phyloP scores from a whole-genome alignment of 2,797 vertebrate species.

The Muscicapa striata region DNA sequence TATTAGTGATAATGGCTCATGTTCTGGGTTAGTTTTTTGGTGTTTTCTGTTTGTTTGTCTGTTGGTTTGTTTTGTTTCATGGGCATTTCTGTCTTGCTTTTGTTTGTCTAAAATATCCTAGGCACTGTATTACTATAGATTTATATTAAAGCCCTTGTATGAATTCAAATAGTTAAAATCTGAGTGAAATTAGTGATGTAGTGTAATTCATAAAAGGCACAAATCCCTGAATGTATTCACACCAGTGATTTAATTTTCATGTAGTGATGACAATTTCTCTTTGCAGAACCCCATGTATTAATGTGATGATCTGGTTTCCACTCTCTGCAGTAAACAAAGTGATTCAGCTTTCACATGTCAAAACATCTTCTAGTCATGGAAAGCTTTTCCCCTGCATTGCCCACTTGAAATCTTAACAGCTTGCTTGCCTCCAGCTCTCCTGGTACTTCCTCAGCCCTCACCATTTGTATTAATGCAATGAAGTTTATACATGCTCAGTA shows the following conservation, averaged over 20 bases:
- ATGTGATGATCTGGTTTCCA: not conserved
- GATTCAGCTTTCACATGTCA: not conserved
- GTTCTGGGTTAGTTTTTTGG: accelerated
- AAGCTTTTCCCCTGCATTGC: not conserved
- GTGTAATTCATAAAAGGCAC: not conserved
- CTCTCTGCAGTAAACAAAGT: not conserved
- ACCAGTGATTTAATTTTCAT: not conserved
- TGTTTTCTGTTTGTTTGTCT: not conserved
- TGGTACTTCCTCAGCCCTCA: not conserved
- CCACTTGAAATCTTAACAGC: not conserved
- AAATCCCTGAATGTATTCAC: not conserved
- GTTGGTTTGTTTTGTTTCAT: not conserved
- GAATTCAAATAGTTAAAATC: not conserved
- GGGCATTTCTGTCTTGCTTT: not conserved
- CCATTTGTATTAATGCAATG: not conserved
- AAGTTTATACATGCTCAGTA: not conserved
- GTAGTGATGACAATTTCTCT: not conserved
- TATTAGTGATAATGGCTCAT: not conserved
- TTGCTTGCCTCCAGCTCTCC: not conserved
- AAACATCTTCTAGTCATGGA: not conserved
- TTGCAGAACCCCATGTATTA: not conserved
- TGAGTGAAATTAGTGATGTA: not conserved
- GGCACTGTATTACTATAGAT: not conserved
- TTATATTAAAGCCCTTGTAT: not conserved
- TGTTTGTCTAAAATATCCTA: not conserved